Evolutionary conservation across 2,888 invertebrate genomes (phyloP).

Genomic region (Liodrosophila aerea): DNA sequence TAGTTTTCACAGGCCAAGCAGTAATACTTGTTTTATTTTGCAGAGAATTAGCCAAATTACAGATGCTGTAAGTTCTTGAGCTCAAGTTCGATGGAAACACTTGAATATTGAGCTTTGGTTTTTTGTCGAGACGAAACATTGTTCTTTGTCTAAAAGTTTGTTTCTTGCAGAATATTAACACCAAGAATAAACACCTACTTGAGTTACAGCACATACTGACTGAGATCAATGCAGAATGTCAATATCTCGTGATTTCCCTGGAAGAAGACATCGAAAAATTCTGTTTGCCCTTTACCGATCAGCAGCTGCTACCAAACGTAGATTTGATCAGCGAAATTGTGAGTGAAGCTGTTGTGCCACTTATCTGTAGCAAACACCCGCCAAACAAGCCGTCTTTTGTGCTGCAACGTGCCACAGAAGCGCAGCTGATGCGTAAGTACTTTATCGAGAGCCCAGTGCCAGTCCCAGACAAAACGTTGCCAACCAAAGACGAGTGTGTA

Average conservation of each 20-base stretch:
- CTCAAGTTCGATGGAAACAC: neutral
- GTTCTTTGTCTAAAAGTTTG: too few relatives aligned
- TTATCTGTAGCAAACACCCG: slow-evolving; percentile 14
- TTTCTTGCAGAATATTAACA: slow-evolving; percentile 33
- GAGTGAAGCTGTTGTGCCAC: slow-evolving; percentile 52
- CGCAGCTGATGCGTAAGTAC: slow-evolving; percentile 49
- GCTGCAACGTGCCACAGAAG: slow-evolving; percentile 43
- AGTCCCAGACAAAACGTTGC: neutral
- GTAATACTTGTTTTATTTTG: neutral
- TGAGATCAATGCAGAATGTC: slow-evolving; percentile 63
- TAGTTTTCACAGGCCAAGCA: neutral
- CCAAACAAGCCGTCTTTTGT: slow-evolving; percentile 43
- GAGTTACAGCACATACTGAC: slow-evolving; percentile 49
- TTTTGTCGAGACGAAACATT: neutral
- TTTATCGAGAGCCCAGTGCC: slow-evolving; percentile 24
- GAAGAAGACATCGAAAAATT: slow-evolving; percentile 56
- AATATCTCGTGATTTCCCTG: slow-evolving; percentile 47
- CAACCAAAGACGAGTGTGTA: neutral
- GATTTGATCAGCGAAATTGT: slow-evolving; percentile 44
- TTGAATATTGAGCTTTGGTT: neutral
- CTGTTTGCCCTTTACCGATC: slow-evolving; percentile 56
- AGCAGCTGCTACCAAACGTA: slow-evolving; percentile 45
- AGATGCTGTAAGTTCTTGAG: slow-evolving; percentile 41
- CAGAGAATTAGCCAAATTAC: slow-evolving; percentile 41
- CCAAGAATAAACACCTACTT: slow-evolving; percentile 32